Percentiles rank a stretch among this genome's conserved stretches.
These are phyloP conservation scores for Oreohelix idahoensis DNA, from an alignment of 1,140 invertebrate species.

Conservation along the genomic window DNA sequence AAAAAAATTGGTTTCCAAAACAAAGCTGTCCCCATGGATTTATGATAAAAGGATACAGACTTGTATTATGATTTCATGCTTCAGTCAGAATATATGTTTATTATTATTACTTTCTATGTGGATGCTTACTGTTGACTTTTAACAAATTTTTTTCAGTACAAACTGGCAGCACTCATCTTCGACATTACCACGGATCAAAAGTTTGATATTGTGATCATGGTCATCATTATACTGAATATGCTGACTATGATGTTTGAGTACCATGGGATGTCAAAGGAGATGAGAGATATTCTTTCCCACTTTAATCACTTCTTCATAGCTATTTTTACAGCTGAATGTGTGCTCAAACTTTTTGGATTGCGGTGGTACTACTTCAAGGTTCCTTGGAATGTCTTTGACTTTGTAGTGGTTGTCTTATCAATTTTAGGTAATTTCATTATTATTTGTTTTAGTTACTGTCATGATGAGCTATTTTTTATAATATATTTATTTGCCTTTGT, in stretches of 20 bases:
- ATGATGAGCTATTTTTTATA: too few species aligned
- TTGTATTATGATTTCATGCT: too few species aligned
- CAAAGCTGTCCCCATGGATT: too few species aligned
- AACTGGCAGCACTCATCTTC: constrained; percentile 94
- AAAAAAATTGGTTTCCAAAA: too few species aligned
- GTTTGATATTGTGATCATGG: constrained; percentile 99
- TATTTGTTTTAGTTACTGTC: too few species aligned
- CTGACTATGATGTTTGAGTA: constrained; percentile 98
- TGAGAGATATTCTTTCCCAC: constrained; percentile 86
- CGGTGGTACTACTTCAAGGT: constrained; percentile 98
- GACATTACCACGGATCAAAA: constrained; percentile 98
- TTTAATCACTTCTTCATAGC: constrained; percentile 98
- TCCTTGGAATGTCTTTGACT: constrained; percentile 99
- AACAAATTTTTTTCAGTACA: constrained; percentile 83
- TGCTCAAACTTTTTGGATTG: constrained; percentile 96
- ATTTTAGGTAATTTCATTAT: constrained; percentile 76
- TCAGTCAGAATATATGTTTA: background rate
- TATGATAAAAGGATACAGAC: too few species aligned
- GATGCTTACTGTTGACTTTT: background rate
- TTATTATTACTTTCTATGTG: background rate
- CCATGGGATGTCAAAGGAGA: constrained; percentile 88
- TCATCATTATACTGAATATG: constrained; percentile 99
- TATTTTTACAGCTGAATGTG: constrained; percentile 97
- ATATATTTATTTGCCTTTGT: too few species aligned
- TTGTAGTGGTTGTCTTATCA: constrained; percentile 98